Evolutionary conservation across 2,888 invertebrate genomes (phyloP).

Genomic region (Ophion ventricosus): DNA sequence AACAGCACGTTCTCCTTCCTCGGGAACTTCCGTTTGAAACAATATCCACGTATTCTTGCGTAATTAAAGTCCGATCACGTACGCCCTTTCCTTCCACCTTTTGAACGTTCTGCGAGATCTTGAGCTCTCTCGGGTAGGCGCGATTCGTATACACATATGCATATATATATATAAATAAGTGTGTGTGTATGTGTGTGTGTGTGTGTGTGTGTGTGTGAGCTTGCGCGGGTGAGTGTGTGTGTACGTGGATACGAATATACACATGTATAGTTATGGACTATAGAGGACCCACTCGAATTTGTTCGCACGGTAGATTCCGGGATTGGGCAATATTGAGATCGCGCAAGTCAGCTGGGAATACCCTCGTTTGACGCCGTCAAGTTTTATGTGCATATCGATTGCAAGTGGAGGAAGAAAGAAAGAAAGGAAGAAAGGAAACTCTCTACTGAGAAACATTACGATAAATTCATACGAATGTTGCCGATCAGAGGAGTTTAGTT

Average conservation of each 20-base stretch:
- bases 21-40: constrained; percentile 60
- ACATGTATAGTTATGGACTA: neutral
- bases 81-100: constrained; percentile 27
- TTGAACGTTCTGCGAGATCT: constrained; percentile 20
- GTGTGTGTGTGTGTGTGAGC: neutral
- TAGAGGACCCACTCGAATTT: constrained; percentile 14
- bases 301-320: constrained; percentile 3
- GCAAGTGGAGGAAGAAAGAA: neutral
- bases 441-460: no score
- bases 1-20: constrained; percentile 45
- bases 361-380: neutral
- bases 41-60: constrained; percentile 60
- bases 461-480: no score
- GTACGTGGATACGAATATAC: neutral
- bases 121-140: constrained; percentile 1
- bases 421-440: neutral
- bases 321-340: constrained; percentile 9
- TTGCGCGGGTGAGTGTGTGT: no score
- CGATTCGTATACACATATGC: neutral
- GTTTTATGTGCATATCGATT: constrained; percentile 7
- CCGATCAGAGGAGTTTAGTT: no score
- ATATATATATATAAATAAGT: no score
- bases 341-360: constrained; percentile 10
- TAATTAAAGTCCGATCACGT: constrained; percentile 64
- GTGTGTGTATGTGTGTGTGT: neutral